phyloP scores from a whole-genome alignment of 2,797 vertebrate genomes.

The Hoplostethus mediterraneus region DNA sequence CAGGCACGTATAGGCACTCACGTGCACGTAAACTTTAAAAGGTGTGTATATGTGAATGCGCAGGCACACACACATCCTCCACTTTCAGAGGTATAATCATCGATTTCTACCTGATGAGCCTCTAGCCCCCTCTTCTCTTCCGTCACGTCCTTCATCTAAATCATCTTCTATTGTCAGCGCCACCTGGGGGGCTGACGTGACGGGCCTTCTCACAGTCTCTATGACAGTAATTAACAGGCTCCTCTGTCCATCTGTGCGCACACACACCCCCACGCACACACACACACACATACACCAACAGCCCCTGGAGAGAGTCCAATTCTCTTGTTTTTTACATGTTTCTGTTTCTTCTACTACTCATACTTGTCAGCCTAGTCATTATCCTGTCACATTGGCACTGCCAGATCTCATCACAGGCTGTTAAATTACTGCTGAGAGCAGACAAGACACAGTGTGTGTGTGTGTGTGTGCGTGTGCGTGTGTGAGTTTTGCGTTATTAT shows the following conservation, averaged over 20 bases:
- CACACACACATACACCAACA: slow-evolving; percentile 13
- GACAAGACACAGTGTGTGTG: slow-evolving; percentile 34
- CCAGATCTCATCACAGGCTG: slow-evolving; percentile 59
- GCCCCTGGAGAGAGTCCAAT: slow-evolving; percentile 5
- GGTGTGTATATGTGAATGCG: neutral
- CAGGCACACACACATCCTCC: neutral
- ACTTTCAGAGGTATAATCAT: slow-evolving; percentile 62
- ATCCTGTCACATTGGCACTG: slow-evolving; percentile 64
- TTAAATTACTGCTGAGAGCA: slow-evolving; percentile 61
- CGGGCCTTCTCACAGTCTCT: slow-evolving; percentile 55
- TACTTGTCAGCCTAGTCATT: slow-evolving; percentile 71
- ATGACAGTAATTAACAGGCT: slow-evolving; percentile 76
- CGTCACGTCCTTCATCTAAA: slow-evolving; percentile 59
- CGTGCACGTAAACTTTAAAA: neutral
- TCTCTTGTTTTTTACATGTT: slow-evolving; percentile 20
- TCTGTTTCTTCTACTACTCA: slow-evolving; percentile 55
- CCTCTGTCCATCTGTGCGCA: slow-evolving; percentile 27
- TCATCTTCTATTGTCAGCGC: slow-evolving; percentile 70
- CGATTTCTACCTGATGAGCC: slow-evolving; percentile 56
- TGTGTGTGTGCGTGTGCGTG: slow-evolving; percentile 10
- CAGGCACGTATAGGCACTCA: neutral
- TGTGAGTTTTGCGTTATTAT: slow-evolving; percentile 20
- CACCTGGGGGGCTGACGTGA: slow-evolving; percentile 66
- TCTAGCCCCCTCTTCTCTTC: slow-evolving; percentile 33
- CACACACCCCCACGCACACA: slow-evolving; percentile 3